Percentiles rank a stretch among this genome's conserved stretches.
These are phyloP conservation scores for Ichneumoninae sp. DNA, from an alignment of 2,888 invertebrate species.

Conservation along the genomic window DNA sequence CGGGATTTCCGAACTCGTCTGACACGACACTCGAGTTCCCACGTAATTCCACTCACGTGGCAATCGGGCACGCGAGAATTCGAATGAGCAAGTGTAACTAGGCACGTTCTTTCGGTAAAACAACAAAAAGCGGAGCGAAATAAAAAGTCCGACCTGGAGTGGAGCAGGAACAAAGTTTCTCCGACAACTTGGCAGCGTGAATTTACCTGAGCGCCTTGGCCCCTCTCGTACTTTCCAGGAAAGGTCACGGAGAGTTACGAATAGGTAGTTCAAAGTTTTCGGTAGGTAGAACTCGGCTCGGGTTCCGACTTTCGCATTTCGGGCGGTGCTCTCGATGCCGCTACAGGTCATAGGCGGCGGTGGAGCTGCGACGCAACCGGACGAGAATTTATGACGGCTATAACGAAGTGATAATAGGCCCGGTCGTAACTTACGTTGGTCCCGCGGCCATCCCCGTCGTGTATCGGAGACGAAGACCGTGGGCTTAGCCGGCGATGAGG, in stretches of 20 bases:
- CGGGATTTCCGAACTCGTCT: slow-evolving; percentile 30
- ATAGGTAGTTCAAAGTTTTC: slow-evolving; percentile 55
- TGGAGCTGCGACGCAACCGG: slow-evolving; percentile 75
- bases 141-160: not conserved
- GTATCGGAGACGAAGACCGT: slow-evolving; percentile 68
- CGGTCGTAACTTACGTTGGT: slow-evolving; percentile 77
- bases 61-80: slow-evolving; percentile 43
- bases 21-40: slow-evolving; percentile 36
- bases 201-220: slow-evolving; percentile 44
- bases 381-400: slow-evolving; percentile 80
- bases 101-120: slow-evolving; percentile 30
- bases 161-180: slow-evolving; percentile 39
- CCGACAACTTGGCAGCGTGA: slow-evolving; percentile 13
- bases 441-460: slow-evolving; percentile 60
- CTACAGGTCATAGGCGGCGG: slow-evolving; percentile 41
- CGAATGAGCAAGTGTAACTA: slow-evolving; percentile 16
- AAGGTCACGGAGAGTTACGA: slow-evolving; percentile 55
- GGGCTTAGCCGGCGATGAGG: slow-evolving; percentile 70
- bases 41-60: slow-evolving; percentile 58
- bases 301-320: slow-evolving; percentile 53
- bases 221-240: slow-evolving; percentile 31
- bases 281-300: not conserved
- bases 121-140: slow-evolving; percentile 23
- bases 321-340: slow-evolving; percentile 11
- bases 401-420: slow-evolving; percentile 83